Conservation (phyloP, 2,888 invertebrate genomes). For the Parnassius smintheus region DNA sequence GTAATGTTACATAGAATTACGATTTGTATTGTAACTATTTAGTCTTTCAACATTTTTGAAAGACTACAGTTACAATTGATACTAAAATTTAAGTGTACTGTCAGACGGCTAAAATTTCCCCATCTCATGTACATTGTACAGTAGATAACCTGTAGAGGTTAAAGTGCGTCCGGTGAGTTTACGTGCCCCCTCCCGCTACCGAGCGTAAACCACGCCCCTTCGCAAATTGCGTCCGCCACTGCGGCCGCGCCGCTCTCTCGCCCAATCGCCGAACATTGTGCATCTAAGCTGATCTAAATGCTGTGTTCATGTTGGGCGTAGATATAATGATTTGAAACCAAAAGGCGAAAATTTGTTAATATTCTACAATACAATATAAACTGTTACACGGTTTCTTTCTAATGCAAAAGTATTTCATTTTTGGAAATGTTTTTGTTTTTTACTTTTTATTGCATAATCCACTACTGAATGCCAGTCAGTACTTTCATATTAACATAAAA, state of each 20-base stretch:
- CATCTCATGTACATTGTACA: neutral
- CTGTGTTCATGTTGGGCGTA: slow-evolving; percentile 7
- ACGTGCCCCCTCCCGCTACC: slow-evolving; percentile 45
- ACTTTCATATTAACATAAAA: too few relatives aligned
- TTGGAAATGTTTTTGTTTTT: too few relatives aligned
- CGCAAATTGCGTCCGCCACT: slow-evolving; percentile 56
- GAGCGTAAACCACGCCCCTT: slow-evolving; percentile 57
- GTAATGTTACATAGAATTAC: too few relatives aligned
- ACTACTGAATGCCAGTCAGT: too few relatives aligned
- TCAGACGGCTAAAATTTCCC: neutral
- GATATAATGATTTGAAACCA: neutral
- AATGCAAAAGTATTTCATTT: too few relatives aligned
- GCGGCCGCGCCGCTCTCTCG: slow-evolving; percentile 59
- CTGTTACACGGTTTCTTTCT: too few relatives aligned
- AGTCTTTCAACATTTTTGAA: too few relatives aligned
- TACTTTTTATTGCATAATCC: too few relatives aligned
- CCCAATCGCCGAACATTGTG: slow-evolving; percentile 60
- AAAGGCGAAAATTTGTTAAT: neutral
- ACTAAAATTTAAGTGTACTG: too few relatives aligned
- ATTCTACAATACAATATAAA: too few relatives aligned
- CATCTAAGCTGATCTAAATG: slow-evolving; percentile 54
- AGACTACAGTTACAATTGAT: too few relatives aligned
- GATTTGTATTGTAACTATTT: too few relatives aligned
- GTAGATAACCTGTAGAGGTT: slow-evolving; percentile 35
- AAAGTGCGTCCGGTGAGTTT: slow-evolving; percentile 34